Evolutionary conservation across 2,888 invertebrate species (phyloP).

Genomic region (Agrotis puta): DNA sequence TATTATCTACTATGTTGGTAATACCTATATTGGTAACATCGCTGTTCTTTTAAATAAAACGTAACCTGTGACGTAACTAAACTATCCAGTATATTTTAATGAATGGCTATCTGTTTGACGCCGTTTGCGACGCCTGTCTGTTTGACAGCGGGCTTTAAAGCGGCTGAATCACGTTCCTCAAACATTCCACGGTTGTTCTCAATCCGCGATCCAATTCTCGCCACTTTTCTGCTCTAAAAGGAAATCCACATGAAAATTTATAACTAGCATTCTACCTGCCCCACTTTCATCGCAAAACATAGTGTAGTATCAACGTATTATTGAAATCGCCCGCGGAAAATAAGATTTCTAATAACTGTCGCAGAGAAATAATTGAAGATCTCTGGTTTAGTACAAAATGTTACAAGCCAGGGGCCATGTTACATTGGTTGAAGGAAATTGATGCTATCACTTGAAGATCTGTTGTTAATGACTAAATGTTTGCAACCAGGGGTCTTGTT

Average conservation of each 20-base stretch:
- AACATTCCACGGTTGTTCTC: slow-evolving; percentile 33
- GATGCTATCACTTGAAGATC: slow-evolving; percentile 42
- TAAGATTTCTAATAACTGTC: slow-evolving; percentile 69
- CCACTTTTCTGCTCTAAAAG: slow-evolving; percentile 21
- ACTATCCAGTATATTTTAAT: no score
- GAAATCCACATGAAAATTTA: slow-evolving; percentile 61
- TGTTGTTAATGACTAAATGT: slow-evolving; percentile 12
- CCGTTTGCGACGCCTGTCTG: no score
- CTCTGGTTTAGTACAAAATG: slow-evolving; percentile 18
- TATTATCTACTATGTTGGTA: not conserved
- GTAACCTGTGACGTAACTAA: no score
- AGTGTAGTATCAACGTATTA: slow-evolving; percentile 65
- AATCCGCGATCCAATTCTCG: slow-evolving; percentile 18
- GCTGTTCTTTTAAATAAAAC: no score
- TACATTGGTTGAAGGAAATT: slow-evolving; percentile 39
- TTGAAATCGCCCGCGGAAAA: slow-evolving; percentile 73
- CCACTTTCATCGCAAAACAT: slow-evolving; percentile 67
- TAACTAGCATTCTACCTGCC: slow-evolving; percentile 36
- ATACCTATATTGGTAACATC: no score
- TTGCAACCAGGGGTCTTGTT: slow-evolving; percentile 28
- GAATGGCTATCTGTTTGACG: no score
- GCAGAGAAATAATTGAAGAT: slow-evolving; percentile 26
- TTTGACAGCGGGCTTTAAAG: no score
- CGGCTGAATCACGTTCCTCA: not conserved
- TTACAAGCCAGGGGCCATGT: slow-evolving; percentile 26